Evolutionary conservation across 2,888 invertebrate species (phyloP), one percentile per base, ranked within the genome.

Genomic region (Trissonchulus latispiculum): DNA sequence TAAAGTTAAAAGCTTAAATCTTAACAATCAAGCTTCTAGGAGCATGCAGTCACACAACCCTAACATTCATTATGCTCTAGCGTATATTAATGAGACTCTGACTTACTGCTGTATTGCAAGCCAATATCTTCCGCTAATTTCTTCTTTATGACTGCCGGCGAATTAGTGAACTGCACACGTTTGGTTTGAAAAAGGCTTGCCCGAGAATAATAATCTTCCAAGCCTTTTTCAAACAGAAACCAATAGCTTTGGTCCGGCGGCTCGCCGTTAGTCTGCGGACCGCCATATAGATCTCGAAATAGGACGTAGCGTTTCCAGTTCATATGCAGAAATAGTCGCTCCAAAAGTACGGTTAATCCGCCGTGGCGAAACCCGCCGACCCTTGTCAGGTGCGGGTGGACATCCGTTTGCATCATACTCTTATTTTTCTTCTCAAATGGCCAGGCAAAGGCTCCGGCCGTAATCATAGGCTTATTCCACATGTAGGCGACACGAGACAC

Each of bases 391-490:
- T 36, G 69, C 33, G 69, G 69, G 36, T 68, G 69, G 15, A 36
- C 36, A 33, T 68, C 69, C n/a, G 23, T 35, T n/a, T 68, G 8
- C 3, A n/a, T 23, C 28, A 28, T 2, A 23, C 36, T 36, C 8
- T 32, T 3, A 68, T 68, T 68, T 68, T 68, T 68, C n/a, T 68
- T n/a, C 28, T 36, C 69, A 36, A 68, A 68, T 3, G 69, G 69
- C 72, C 64, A 66, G 36, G 72, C 61, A 35, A 72, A 68, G n/a
- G 36, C 69, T 18, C 69, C 69, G 23, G 69, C 36, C 23, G 69
- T 68, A 23, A 31, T 59, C 72, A 32, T 31, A 18, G 66, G 35
- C 23, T 18, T 48, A n/a, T 68, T 61, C 33, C 28, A 61, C 72
- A 29, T 64, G 31, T 71, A 35, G 35, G 59, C 59, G 29, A 71